Evolutionary conservation across 2,888 invertebrate species (phyloP).

Genomic region (Stegophylla sp.): DNA sequence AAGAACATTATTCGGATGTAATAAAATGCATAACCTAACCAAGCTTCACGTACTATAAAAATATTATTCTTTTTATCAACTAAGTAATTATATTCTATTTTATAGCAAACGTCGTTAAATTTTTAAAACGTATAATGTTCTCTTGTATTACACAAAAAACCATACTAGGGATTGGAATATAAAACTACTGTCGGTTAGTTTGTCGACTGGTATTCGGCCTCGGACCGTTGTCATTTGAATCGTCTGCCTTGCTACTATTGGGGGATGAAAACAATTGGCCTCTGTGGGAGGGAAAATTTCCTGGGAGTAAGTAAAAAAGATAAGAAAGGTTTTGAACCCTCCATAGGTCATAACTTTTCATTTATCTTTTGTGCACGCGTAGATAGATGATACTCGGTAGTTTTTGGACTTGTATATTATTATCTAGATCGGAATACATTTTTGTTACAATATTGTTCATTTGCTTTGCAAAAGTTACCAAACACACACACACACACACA

Average conservation of each 20-base stretch:
- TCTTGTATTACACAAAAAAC: not conserved
- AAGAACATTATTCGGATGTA: too few relatives aligned
- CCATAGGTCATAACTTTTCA: slow-evolving; percentile 10
- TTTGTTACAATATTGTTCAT: slow-evolving; percentile 3
- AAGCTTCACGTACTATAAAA: too few relatives aligned
- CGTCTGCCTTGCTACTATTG: not conserved
- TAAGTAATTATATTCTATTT: not conserved
- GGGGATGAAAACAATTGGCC: slow-evolving; percentile 10
- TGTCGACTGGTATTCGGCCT: not conserved
- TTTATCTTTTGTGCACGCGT: slow-evolving; percentile 32
- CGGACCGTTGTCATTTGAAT: slow-evolving; percentile 13
- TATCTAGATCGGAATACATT: not conserved
- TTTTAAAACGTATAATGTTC: too few relatives aligned
- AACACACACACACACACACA: too few relatives aligned
- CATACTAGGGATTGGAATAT: not conserved
- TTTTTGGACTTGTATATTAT: not conserved
- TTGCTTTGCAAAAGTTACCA: not conserved
- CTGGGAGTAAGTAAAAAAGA: slow-evolving; percentile 14
- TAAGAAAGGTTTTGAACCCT: slow-evolving; percentile 25
- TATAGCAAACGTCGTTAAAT: not conserved
- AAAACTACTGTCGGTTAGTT: slow-evolving; percentile 17
- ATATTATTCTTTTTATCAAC: too few relatives aligned
- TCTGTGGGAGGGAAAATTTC: slow-evolving; percentile 14
- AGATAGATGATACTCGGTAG: not conserved
- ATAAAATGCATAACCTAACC: too few relatives aligned